A percentile compares a stretch with the other conserved stretches of the same genome.
These are phyloP conservation scores for Oryzias melastigma DNA, from an alignment of 2,113 vertebrate species.

Conservation along the genomic window DNA sequence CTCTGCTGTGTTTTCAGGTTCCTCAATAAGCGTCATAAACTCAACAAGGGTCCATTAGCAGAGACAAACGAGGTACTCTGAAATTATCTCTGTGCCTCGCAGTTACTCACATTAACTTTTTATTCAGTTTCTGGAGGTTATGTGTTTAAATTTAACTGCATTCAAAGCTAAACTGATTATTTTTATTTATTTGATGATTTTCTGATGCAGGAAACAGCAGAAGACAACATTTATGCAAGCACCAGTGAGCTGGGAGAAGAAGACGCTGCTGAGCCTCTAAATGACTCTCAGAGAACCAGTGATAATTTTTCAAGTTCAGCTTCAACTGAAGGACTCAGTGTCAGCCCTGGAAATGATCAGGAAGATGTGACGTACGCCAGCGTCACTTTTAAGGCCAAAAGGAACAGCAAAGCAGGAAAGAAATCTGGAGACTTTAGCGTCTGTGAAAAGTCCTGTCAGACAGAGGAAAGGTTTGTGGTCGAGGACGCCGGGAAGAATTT, in stretches of 20 bases:
- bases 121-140: background rate
- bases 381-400: background rate
- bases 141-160: background rate
- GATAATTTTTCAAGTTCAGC: background rate
- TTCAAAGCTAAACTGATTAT: background rate
- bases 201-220: slow-evolving; percentile 1
- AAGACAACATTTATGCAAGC: slow-evolving; percentile 18
- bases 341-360: background rate
- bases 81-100: background rate
- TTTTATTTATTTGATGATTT: background rate
- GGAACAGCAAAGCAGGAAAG: background rate
- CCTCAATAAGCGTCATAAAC: no score
- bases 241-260: background rate
- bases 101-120: background rate
- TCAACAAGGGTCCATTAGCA: background rate
- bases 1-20: no score
- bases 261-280: background rate
- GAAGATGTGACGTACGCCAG: background rate
- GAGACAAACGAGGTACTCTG: slow-evolving; percentile 19
- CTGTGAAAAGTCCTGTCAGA: background rate
- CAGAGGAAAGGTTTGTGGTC: slow-evolving; percentile 11
- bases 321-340: rapidly evolving
- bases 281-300: background rate
- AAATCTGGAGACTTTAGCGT: background rate
- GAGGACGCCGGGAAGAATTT: rapidly evolving